Evolutionary conservation across 2,888 invertebrate genomes (phyloP).

Genomic region (Eudasyphora cyanicolor): DNA sequence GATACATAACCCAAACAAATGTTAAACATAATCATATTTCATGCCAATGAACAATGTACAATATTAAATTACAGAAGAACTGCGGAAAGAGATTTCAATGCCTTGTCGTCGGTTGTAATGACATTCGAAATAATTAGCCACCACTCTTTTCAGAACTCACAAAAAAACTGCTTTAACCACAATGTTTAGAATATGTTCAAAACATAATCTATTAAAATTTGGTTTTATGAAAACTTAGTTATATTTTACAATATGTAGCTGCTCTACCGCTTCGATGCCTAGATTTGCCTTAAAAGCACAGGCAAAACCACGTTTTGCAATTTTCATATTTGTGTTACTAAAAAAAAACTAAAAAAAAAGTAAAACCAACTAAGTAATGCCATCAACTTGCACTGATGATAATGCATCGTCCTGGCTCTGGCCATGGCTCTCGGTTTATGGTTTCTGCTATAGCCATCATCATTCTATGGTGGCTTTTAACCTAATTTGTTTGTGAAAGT

Average conservation of each 20-base stretch:
- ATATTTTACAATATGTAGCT: not conserved
- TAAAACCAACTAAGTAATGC: not conserved
- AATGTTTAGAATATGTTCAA: slow-evolving; percentile 8
- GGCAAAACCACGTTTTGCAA: slow-evolving; percentile 30
- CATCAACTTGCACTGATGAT: not conserved
- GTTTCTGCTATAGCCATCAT: slow-evolving; percentile 1
- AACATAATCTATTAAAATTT: not conserved
- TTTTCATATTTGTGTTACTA: not conserved
- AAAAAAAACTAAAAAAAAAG: not conserved
- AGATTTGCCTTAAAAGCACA: not conserved
- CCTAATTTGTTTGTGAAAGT: slow-evolving; percentile 45
- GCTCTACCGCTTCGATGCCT: not conserved
- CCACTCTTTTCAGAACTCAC: not conserved
- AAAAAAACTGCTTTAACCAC: slow-evolving; percentile 14
- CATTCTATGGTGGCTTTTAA: slow-evolving; percentile 25
- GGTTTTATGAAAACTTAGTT: not conserved
- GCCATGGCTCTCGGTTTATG: not conserved
- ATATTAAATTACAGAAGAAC: not conserved
- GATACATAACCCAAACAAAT: not conserved
- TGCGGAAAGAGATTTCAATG: not conserved
- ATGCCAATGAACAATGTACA: not conserved
- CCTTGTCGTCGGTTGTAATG: slow-evolving; percentile 36
- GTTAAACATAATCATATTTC: not conserved
- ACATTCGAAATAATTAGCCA: slow-evolving; percentile 10
- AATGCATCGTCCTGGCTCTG: not conserved